phyloP scores from a whole-genome alignment of 2,797 vertebrate species.

The Diceros bicornis region DNA sequence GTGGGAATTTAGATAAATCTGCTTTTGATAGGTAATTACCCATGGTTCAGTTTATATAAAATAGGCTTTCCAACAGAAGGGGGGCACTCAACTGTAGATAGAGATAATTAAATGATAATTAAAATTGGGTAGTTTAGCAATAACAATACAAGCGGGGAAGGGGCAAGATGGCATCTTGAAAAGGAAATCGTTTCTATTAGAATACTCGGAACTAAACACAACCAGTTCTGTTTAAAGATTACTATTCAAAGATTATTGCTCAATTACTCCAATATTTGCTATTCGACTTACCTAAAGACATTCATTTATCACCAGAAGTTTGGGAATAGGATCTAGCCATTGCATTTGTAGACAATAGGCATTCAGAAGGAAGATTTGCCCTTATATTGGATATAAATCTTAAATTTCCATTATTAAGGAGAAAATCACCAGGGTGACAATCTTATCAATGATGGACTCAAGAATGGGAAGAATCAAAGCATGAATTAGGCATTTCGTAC shows the following conservation, averaged over 20 bases:
- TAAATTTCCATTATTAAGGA: conserved; percentile 16
- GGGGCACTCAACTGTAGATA: conserved; percentile 82
- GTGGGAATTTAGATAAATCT: conserved; percentile 80
- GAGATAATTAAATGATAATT: conserved; percentile 84
- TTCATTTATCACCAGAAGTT: conserved; percentile 33
- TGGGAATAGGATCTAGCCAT: neutral
- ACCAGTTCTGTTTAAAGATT: conserved; percentile 61
- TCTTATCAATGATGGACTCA: conserved; percentile 7
- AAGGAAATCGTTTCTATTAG: conserved; percentile 58
- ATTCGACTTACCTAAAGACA: conserved; percentile 42
- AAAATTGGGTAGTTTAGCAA: conserved; percentile 77
- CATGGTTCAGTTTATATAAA: conserved; percentile 81
- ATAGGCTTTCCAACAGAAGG: conserved; percentile 79
- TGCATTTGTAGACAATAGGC: neutral
- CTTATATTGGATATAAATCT: conserved; percentile 11
- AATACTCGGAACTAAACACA: conserved; percentile 51
- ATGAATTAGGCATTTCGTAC: neutral
- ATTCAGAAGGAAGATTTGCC: conserved; percentile 35
- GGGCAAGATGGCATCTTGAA: conserved; percentile 41
- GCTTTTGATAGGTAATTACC: conserved; percentile 84
- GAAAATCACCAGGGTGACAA: neutral
- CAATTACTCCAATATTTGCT: conserved; percentile 13
- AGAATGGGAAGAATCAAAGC: neutral
- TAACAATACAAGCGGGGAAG: conserved; percentile 67
- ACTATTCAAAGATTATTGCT: conserved; percentile 55